These are phyloP conservation scores for Sterrhoptilus dennistouni DNA, from an alignment of 2,113 vertebrate species.

Conservation along the genomic window DNA sequence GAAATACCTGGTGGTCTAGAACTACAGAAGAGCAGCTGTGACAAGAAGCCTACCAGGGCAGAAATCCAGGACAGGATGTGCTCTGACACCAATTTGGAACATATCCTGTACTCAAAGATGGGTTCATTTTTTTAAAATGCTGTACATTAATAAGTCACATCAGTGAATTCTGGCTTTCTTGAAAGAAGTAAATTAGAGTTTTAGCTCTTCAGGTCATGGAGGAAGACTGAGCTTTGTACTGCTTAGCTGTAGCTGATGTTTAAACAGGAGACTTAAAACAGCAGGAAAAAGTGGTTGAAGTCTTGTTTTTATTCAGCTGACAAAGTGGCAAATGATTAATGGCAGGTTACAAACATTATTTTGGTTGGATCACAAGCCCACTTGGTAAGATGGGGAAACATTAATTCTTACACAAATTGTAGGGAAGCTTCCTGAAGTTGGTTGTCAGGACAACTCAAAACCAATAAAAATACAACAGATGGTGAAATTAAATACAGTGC, in stretches of 20 bases:
- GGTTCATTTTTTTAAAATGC: neutral
- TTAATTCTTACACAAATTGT: constrained; percentile 52
- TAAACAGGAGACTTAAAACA: neutral
- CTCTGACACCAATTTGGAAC: neutral
- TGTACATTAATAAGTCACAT: neutral
- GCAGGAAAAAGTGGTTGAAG: neutral
- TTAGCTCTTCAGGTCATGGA: neutral
- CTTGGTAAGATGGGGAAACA: constrained; percentile 72
- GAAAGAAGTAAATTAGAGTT: neutral
- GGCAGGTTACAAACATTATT: constrained; percentile 73
- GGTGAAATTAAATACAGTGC: constrained; percentile 54
- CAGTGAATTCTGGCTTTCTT: neutral
- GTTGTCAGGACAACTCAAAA: constrained; percentile 60
- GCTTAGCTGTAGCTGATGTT: neutral
- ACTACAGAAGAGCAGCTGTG: neutral
- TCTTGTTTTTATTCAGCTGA: constrained; percentile 76
- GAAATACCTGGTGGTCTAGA: neutral
- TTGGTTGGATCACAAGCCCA: constrained; percentile 67
- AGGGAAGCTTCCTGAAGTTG: constrained; percentile 58
- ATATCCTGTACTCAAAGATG: rapidly evolving
- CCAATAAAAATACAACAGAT: constrained; percentile 50
- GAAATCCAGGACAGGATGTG: rapidly evolving
- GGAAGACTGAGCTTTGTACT: neutral
- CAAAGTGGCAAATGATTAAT: constrained; percentile 62
- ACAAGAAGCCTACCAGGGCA: rapidly evolving